phyloP scores from a whole-genome alignment of 1,140 invertebrate species.

The Camponotus pennsylvanicus region DNA sequence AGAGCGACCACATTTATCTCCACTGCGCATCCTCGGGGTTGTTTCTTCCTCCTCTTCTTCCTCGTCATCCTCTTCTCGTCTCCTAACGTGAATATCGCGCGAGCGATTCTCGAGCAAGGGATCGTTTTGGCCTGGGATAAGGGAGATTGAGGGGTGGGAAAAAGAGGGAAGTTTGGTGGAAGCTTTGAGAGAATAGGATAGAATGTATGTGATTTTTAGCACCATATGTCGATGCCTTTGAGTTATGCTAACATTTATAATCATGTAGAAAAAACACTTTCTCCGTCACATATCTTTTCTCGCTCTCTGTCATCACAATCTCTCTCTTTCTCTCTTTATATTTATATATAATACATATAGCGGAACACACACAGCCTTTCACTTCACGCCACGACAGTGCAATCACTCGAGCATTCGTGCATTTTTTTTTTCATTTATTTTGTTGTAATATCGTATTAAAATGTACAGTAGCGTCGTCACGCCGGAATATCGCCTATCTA shows the following conservation, averaged over 20 bases:
- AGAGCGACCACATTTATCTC: slow-evolving; percentile 68
- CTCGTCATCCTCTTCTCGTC: slow-evolving; percentile 56
- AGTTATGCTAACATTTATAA: slow-evolving; percentile 74
- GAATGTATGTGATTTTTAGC: slow-evolving; percentile 65
- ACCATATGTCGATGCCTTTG: slow-evolving; percentile 71
- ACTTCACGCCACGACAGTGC: slow-evolving; percentile 56
- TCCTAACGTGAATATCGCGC: slow-evolving; percentile 59
- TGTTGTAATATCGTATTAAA: slow-evolving; percentile 28
- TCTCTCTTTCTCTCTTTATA: slow-evolving; percentile 55
- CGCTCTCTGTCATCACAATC: slow-evolving; percentile 63
- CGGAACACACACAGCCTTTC: slow-evolving; percentile 62
- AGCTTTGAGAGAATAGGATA: slow-evolving; percentile 65
- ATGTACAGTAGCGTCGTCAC: slow-evolving; percentile 56
- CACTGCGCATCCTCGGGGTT: slow-evolving; percentile 64
- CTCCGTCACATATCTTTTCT: slow-evolving; percentile 47
- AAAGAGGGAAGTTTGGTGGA: not conserved
- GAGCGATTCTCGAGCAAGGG: slow-evolving; percentile 61
- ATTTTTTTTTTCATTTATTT: slow-evolving; percentile 11
- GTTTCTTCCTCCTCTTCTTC: slow-evolving; percentile 40
- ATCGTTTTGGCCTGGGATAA: slow-evolving; percentile 27
- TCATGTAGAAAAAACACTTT: slow-evolving; percentile 76
- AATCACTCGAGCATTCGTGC: slow-evolving; percentile 45
- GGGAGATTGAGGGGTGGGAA: not conserved
- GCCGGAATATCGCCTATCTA: slow-evolving; percentile 46
- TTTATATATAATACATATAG: slow-evolving; percentile 68